Evolutionary conservation across 2,113 vertebrate species (phyloP).

Genomic region (Coracopsis vasa): DNA sequence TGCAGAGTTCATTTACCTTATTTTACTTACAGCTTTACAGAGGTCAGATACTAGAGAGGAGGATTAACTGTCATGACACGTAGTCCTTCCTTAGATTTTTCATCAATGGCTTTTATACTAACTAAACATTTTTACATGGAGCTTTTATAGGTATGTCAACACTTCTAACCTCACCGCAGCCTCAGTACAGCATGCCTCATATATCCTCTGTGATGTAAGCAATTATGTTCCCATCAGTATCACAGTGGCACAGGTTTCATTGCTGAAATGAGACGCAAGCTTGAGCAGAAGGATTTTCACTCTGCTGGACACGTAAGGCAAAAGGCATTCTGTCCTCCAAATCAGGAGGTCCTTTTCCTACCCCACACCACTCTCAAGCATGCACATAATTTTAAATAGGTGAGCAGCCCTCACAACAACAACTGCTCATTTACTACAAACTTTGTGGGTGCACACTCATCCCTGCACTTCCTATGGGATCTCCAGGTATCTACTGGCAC

Average conservation of each 20-base stretch:
- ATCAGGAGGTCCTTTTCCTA: neutral
- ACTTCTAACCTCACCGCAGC: neutral
- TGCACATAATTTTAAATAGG: neutral
- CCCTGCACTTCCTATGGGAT: neutral
- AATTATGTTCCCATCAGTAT: neutral
- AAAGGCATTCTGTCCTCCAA: neutral
- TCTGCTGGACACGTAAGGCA: neutral
- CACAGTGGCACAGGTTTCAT: neutral
- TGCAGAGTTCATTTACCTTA: slow-evolving; percentile 37
- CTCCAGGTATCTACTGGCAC: neutral
- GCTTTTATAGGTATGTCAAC: slow-evolving; percentile 6
- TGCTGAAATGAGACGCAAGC: fast-evolving
- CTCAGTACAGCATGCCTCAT: neutral
- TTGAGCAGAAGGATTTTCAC: neutral
- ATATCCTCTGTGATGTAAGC: neutral
- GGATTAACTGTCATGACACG: neutral
- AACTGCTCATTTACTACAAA: neutral
- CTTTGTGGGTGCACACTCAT: fast-evolving
- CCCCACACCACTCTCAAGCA: fast-evolving
- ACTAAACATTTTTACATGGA: slow-evolving; percentile 12
- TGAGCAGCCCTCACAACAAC: neutral
- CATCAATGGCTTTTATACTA: neutral
- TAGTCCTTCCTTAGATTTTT: slow-evolving; percentile 15
- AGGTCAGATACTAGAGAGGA: slow-evolving; percentile 44
- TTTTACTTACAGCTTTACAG: slow-evolving; percentile 1